Conservation (phyloP, 2,113 vertebrate species). For the Pedionomus torquatus region DNA sequence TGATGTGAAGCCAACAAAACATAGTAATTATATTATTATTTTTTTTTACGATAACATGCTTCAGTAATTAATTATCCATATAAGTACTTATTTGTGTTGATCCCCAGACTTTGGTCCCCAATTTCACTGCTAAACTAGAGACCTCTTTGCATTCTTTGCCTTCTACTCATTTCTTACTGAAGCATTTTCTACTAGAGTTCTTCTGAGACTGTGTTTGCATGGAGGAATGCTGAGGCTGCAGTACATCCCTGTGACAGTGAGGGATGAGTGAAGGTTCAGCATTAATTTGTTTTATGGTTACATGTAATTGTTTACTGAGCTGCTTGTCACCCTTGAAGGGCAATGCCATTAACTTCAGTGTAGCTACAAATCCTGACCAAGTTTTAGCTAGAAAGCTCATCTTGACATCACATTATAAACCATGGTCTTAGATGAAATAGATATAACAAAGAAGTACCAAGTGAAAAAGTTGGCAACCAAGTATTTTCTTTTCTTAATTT, state of each 20-base stretch:
- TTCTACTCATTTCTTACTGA: background rate
- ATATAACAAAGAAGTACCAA: background rate
- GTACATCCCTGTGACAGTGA: background rate
- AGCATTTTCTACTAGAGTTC: background rate
- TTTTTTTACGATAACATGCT: background rate
- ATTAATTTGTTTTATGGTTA: background rate
- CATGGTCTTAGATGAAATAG: background rate
- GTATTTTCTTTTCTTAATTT: background rate
- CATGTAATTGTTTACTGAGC: background rate
- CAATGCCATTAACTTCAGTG: background rate
- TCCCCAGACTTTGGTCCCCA: background rate
- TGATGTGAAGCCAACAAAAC: background rate
- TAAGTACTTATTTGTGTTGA: background rate
- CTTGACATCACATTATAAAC: background rate
- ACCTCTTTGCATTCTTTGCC: background rate
- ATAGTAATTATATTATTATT: background rate
- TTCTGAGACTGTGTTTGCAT: background rate
- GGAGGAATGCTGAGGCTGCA: constrained; percentile 15
- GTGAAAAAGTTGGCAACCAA: background rate
- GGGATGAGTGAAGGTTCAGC: background rate
- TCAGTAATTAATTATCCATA: background rate
- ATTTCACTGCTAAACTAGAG: background rate
- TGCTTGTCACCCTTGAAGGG: constrained; percentile 11
- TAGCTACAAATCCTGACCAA: background rate
- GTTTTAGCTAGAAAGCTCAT: background rate